Conservation (phyloP, 2,888 invertebrate genomes). For the Myathropa florea region DNA sequence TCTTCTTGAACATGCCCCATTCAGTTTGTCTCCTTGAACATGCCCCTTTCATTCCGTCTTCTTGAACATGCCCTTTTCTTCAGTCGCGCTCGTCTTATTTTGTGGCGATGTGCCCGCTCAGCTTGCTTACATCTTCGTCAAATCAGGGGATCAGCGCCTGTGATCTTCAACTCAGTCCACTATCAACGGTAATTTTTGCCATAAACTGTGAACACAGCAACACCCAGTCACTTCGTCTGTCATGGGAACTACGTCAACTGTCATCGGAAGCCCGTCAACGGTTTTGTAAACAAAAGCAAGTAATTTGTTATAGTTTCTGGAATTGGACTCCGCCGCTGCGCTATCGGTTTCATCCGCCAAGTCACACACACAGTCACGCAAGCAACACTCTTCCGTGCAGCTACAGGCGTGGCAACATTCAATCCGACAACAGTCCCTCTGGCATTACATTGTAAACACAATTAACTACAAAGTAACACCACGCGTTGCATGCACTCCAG, state of each 20-base stretch:
- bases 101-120: no score
- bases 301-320: conserved; percentile 53
- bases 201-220: no score
- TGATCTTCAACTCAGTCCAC: no score
- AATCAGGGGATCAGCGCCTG: no score
- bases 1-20: no score
- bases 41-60: no score
- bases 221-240: conserved; percentile 2
- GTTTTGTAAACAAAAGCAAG: not conserved
- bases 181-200: no score
- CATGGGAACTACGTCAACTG: not conserved
- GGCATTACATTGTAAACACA: conserved; percentile 57
- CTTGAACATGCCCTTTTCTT: no score
- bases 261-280: not conserved
- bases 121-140: no score
- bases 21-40: no score
- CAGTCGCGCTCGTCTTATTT: no score
- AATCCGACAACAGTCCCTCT: conserved; percentile 33
- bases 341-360: conserved; percentile 60
- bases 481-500: conserved; percentile 1
- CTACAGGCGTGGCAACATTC: conserved; percentile 40
- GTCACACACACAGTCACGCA: conserved; percentile 43
- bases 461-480: conserved; percentile 54
- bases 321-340: conserved; percentile 14
- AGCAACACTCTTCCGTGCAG: not conserved